Base-by-base conservation (phyloP, 2,888 invertebrate genomes). In the Diloba caeruleocephala region DNA sequence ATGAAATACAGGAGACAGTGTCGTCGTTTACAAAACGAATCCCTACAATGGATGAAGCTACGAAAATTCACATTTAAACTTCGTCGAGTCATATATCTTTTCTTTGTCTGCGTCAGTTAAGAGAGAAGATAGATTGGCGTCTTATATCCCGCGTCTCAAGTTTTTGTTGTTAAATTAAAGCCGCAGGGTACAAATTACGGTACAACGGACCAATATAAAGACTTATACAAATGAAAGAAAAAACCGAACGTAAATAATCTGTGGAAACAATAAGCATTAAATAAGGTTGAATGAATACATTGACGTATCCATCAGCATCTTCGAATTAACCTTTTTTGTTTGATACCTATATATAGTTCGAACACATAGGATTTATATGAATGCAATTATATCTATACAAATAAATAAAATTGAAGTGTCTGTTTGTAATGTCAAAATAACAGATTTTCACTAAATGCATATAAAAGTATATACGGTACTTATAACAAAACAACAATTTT, bases 21-120 rank as follows among this genome's bases (percentile, higher is more conserved):
- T 42, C 33, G 37, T 28, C 43, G 32, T 51, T 49, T 48, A 52
- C 29, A 34, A 46, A 56, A 52, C 25, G 34, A 48, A 42, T 48
- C 41, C 31, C 23, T 32, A 39, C 42, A 21, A 52, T 32, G 45
- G 42, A 61, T 41, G 31, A 49, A 34, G 45, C 48, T 49, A 39
- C 56, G 42, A 57, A 67, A 43, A 57, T 57, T 61, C 63, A 32
- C 50, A 46, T 65, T 65, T 62, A 65, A 65, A 68, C 63, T 62
- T 68, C 49, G 49, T 33, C 29, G 46, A 68, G 46, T 38, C 49
- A 59, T 63, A 63, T 53, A 63, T 68, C 45, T 62, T 68, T 53
- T 50, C 56, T 56, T 62, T 53, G 50, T 56, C 52, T 62, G 31
- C 43, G 50, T 61, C 63, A 53, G 63, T 68, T 62, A 56, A 46